Conservation (phyloP, 2,113 vertebrate species). For the Dromaius novaehollandiae region DNA sequence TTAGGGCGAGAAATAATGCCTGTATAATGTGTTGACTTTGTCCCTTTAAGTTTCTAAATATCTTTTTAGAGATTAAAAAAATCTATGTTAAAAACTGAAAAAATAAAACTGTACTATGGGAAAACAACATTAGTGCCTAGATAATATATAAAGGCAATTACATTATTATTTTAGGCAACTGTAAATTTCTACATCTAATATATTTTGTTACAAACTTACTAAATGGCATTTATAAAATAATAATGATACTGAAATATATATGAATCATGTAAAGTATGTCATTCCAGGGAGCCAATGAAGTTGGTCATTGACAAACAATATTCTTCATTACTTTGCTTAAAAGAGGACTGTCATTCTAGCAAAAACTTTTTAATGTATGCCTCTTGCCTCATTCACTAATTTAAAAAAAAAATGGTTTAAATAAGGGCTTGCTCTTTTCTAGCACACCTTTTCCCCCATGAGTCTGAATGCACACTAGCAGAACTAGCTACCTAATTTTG, state of each 20-base stretch:
- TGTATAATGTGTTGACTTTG: not conserved
- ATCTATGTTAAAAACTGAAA: conserved; percentile 29
- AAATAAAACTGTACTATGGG: not conserved
- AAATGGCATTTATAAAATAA: conserved; percentile 84
- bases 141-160: conserved; percentile 83
- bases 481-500: conserved; percentile 12
- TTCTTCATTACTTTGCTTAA: conserved; percentile 62
- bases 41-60: conserved; percentile 18
- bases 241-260: conserved; percentile 80
- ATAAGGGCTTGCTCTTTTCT: not conserved
- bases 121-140: conserved; percentile 61
- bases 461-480: not conserved
- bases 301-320: conserved; percentile 64
- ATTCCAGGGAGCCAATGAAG: conserved; percentile 67
- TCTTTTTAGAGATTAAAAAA: conserved; percentile 6
- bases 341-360: not conserved
- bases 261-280: conserved; percentile 73
- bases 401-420: not conserved
- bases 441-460: not conserved
- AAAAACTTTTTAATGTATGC: not conserved
- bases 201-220: conserved; percentile 68
- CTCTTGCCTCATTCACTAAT: not conserved
- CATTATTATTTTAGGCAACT: conserved; percentile 78
- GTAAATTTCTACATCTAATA: conserved; percentile 75
- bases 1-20: not conserved